Evolutionary conservation across 2,113 vertebrate species (phyloP).

Genomic region (Gambusia holbrooki): DNA sequence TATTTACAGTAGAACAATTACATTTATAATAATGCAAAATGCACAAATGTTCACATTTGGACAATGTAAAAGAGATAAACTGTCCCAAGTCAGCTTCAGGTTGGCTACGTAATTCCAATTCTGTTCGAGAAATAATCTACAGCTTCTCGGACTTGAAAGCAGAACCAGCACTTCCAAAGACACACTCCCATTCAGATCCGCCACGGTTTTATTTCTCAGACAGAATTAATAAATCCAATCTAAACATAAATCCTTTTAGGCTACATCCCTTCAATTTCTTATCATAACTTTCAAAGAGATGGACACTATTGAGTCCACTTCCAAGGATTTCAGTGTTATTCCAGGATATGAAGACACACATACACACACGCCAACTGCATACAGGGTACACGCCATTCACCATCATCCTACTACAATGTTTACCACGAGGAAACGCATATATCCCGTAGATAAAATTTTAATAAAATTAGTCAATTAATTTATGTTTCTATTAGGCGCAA

Average conservation of each 20-base stretch:
- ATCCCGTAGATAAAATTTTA: neutral
- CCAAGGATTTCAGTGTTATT: neutral
- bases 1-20: neutral
- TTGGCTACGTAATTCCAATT: too few species aligned
- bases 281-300: neutral
- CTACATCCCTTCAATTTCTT: neutral
- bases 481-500: neutral
- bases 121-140: neutral
- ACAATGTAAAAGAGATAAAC: neutral
- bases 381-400: neutral
- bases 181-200: neutral
- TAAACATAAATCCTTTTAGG: neutral
- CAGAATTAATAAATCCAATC: conserved; percentile 16
- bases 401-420: neutral
- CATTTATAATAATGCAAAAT: neutral
- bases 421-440: neutral
- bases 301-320: neutral
- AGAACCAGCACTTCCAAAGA: neutral
- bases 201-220: conserved; percentile 6
- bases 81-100: too few species aligned
- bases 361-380: neutral
- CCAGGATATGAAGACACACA: neutral
- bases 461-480: neutral
- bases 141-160: neutral
- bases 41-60: neutral